Base-by-base conservation (phyloP, 2,888 invertebrate species). In the Drosophila leonis region DNA sequence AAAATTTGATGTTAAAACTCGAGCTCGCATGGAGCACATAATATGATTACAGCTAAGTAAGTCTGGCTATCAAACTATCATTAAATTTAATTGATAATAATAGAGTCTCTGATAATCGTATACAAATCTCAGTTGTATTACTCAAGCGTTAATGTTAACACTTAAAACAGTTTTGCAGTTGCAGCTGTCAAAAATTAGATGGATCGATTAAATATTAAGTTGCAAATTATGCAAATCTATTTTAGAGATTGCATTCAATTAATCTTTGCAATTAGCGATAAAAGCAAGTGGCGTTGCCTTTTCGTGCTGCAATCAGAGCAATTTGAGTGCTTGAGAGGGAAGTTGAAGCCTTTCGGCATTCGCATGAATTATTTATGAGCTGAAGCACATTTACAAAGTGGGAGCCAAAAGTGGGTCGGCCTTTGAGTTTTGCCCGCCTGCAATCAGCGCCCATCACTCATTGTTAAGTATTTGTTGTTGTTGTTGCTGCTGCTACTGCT, bases 401-500 rank as follows among this genome's bases (percentile, higher is more conserved):
- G 61, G 52, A 20, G 29, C n/a, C 27, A 12, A 15, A 20, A 31
- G 35, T 27, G 48, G 61, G 42, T 24, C 37, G 44, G 31, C 57
- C 24, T 9, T 27, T 41, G 42, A 13, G 49, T 33, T 33, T 27
- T n/a, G 12, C 44, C 10, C 48, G 24, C 31, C 64, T 69, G 78
- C 87, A 83, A 83, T 88, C 76, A 87, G 61, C 69, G 82, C 60
- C 84, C 89, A 83, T 88, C 84, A 81, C 51, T 88, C 89, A 88
- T 78, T 78, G 81, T 69, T 42, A 65, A 49, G 65, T 57, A 66
- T 51, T 66, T 61, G 66, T 60, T 63, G 57, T 66, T 56, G 44
- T 31, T 65, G 57, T n/a, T 59, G 57, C 85, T 60, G 51, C 41
- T 62, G 69, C 85, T 90, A 48, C 18, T 66, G 54, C 29, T 51